These are phyloP conservation scores for Zaprionus lineosus DNA, from an alignment of 2,888 invertebrate genomes.

Conservation along the genomic window DNA sequence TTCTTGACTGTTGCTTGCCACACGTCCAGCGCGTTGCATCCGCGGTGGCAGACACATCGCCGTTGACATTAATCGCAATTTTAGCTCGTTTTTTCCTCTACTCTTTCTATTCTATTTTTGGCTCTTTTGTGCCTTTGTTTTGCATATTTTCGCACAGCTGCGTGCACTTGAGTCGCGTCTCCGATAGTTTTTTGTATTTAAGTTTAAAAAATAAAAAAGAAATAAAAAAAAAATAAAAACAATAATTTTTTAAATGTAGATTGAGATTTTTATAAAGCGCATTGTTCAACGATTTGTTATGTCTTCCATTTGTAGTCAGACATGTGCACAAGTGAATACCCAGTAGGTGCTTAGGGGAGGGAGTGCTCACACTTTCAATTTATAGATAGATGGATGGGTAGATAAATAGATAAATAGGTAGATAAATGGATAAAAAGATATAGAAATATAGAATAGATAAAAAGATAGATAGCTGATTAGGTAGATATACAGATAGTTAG, in stretches of 20 bases:
- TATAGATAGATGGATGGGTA: too few relatives aligned
- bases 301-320: constrained; percentile 10
- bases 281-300: constrained; percentile 1
- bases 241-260: too few relatives aligned
- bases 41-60: constrained; percentile 14
- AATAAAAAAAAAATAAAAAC: neutral
- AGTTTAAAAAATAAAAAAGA: constrained; percentile 4
- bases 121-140: too few relatives aligned
- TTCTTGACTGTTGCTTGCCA: constrained; percentile 3
- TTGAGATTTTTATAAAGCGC: too few relatives aligned
- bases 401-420: too few relatives aligned
- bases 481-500: too few relatives aligned
- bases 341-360: too few relatives aligned
- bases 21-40: too few relatives aligned
- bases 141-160: constrained; percentile 69
- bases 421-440: too few relatives aligned
- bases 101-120: neutral
- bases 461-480: too few relatives aligned
- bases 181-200: constrained; percentile 19
- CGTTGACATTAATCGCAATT: constrained; percentile 72
- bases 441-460: too few relatives aligned
- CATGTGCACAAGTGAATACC: neutral
- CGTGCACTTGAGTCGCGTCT: constrained; percentile 56
- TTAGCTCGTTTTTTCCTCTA: constrained; percentile 34
- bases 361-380: too few relatives aligned